Percentiles rank a stretch among this genome's conserved stretches.
phyloP scores from a whole-genome alignment of 2,888 invertebrate genomes.

The Carabus problematicus region DNA sequence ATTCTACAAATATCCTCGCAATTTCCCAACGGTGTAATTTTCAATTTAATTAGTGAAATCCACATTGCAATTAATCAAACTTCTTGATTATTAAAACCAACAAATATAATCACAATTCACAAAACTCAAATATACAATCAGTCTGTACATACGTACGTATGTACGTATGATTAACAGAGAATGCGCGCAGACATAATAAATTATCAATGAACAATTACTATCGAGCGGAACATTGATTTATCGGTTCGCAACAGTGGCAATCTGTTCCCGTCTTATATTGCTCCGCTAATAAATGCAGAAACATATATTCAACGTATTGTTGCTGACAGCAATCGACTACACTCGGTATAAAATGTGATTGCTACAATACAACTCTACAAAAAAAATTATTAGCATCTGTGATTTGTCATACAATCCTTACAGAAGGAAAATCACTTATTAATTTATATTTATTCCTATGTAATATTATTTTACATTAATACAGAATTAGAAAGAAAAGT shows the following conservation, averaged over 20 bases:
- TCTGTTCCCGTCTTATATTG: conserved; percentile 36
- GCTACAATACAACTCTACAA: conserved; percentile 29
- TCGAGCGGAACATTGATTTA: conserved; percentile 34
- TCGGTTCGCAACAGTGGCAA: conserved; percentile 34
- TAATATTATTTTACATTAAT: too few species aligned
- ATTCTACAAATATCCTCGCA: too few species aligned
- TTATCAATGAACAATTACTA: conserved; percentile 39
- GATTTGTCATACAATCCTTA: conserved; percentile 10
- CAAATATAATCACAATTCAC: too few species aligned
- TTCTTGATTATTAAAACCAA: too few species aligned
- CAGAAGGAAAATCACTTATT: not conserved
- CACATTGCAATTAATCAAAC: too few species aligned
- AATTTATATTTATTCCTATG: too few species aligned
- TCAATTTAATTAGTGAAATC: too few species aligned
- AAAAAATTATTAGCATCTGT: conserved; percentile 15
- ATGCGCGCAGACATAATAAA: conserved; percentile 28
- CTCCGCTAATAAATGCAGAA: conserved; percentile 39
- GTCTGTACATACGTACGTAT: too few species aligned
- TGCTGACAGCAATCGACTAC: conserved; percentile 35
- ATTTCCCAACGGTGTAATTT: too few species aligned
- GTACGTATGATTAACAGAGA: too few species aligned
- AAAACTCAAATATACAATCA: too few species aligned
- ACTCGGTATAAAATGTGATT: conserved; percentile 30
- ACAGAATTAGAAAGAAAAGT: too few species aligned
- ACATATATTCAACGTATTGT: conserved; percentile 39